phyloP scores from a whole-genome alignment of 2,888 invertebrate species.

The Margaritifera margaritifera region DNA sequence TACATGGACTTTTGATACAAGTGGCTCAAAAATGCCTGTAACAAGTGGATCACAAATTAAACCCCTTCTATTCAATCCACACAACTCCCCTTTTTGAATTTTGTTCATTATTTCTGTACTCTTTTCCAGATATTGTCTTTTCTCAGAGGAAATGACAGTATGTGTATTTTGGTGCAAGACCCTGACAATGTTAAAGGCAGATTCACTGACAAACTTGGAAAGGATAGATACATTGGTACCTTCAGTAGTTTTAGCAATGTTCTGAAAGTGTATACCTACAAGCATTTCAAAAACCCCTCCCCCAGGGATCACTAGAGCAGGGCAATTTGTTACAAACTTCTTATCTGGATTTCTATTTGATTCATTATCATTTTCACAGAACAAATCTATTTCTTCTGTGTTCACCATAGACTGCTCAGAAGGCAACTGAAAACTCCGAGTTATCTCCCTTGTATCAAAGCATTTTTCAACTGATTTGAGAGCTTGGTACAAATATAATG shows the following conservation, averaged over 20 bases:
- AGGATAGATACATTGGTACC: conserved; percentile 13
- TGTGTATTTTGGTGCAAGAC: conserved; percentile 16
- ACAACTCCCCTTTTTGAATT: conserved; percentile 6
- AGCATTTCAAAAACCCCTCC: conserved; percentile 48
- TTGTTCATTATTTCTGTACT: conserved; percentile 12
- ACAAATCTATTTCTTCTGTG: not conserved
- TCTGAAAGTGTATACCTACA: conserved; percentile 20
- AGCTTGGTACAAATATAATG: not conserved
- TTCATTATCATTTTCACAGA: conserved; percentile 1
- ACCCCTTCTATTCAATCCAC: conserved; percentile 23
- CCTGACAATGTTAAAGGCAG: conserved; percentile 15
- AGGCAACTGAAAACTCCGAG: not conserved
- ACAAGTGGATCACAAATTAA: conserved; percentile 8
- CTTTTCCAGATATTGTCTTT: conserved; percentile 9
- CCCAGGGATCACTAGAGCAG: conserved; percentile 18
- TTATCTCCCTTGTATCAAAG: not conserved
- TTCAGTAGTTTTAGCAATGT: conserved; percentile 10
- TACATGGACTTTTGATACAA: conserved; percentile 41
- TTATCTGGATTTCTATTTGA: not conserved
- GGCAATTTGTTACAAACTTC: not conserved
- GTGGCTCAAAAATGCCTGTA: conserved; percentile 40
- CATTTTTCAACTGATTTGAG: not conserved
- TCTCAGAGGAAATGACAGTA: not conserved
- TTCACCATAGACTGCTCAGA: not conserved
- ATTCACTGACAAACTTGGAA: conserved; percentile 16